Evolutionary conservation across 1,140 invertebrate species (phyloP).

Genomic region (Vollenhovia emeryi): DNA sequence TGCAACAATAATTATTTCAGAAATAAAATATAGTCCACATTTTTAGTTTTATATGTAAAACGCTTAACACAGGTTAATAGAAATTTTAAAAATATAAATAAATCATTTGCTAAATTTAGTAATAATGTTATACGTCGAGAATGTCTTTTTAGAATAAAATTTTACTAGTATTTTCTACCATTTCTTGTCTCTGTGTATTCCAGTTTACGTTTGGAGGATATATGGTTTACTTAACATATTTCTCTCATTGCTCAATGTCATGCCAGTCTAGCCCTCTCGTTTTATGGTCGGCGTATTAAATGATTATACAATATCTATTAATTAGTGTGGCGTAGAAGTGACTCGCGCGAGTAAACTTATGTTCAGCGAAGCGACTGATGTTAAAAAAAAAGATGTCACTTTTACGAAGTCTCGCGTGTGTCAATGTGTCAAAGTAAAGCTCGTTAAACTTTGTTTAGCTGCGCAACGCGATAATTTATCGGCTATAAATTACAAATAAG

Average conservation of each 20-base stretch:
- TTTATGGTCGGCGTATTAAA: neutral
- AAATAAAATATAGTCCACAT: neutral
- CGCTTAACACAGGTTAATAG: neutral
- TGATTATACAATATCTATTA: conserved; percentile 17
- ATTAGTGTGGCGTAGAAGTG: neutral
- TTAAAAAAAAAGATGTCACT: neutral
- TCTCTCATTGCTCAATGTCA: neutral
- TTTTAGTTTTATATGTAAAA: neutral
- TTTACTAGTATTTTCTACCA: neutral
- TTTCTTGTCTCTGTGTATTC: neutral
- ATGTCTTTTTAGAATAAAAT: neutral
- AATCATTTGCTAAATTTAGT: too few species aligned
- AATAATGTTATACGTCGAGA: neutral
- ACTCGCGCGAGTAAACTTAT: neutral
- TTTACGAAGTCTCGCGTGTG: neutral
- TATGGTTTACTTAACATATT: neutral
- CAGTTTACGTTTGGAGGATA: neutral
- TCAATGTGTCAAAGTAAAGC: conserved; percentile 21
- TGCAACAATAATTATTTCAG: neutral
- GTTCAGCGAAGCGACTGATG: neutral
- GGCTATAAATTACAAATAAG: neutral
- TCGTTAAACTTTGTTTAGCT: conserved; percentile 4
- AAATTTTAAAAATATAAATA: too few species aligned
- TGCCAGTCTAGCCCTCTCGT: neutral
- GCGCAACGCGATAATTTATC: neutral